These are phyloP conservation scores for Chionomys nivalis DNA, from an alignment of 2,113 vertebrate genomes.

Conservation along the genomic window DNA sequence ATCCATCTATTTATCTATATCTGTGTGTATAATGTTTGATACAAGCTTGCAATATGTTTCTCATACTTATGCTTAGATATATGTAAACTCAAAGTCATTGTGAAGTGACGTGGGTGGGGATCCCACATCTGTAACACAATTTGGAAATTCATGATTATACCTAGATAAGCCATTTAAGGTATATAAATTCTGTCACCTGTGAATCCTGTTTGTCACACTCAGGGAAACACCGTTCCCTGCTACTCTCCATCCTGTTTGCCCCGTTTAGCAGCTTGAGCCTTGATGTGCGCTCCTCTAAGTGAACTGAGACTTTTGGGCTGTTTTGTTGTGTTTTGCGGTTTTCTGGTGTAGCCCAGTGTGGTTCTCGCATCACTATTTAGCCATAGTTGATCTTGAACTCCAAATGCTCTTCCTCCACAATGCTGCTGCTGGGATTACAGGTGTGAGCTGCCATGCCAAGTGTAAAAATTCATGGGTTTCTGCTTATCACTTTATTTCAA, in stretches of 20 bases:
- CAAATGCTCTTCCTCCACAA: background rate
- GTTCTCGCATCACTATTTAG: background rate
- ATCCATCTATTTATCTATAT: background rate
- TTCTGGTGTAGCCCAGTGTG: background rate
- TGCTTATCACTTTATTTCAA: background rate
- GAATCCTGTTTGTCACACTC: background rate
- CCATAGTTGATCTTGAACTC: background rate
- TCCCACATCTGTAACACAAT: no score
- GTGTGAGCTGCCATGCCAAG: background rate
- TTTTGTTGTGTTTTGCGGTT: background rate
- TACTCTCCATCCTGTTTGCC: background rate
- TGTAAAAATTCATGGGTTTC: background rate
- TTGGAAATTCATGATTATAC: background rate
- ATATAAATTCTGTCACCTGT: background rate
- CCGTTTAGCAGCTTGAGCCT: background rate
- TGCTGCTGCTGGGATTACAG: no score
- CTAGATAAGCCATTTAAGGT: background rate
- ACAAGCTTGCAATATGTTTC: no score
- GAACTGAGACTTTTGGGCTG: background rate
- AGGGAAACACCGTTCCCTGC: background rate
- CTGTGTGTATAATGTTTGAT: no score
- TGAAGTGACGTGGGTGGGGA: no score
- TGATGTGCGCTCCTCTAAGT: background rate
- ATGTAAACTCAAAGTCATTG: no score
- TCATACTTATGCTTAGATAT: no score